phyloP scores from a whole-genome alignment of 1,140 invertebrate genomes.

The Tetramorium simillimum region DNA sequence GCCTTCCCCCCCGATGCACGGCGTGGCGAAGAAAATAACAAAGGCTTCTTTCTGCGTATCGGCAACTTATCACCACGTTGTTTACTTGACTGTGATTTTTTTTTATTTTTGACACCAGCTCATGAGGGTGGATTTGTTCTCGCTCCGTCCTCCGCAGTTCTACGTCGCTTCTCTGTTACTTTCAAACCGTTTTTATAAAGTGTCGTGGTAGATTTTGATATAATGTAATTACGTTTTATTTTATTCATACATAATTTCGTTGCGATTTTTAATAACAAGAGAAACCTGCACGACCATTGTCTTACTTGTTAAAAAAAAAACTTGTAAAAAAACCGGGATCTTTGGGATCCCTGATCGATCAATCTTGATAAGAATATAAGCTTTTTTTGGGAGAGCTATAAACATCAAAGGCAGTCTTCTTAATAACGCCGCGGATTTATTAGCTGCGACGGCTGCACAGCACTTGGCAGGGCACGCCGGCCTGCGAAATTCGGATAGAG shows the following conservation, averaged over 20 bases:
- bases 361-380: slow-evolving; percentile 5
- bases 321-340: neutral
- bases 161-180: neutral
- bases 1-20: slow-evolving; percentile 54
- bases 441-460: slow-evolving; percentile 65
- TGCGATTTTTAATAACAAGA: neutral
- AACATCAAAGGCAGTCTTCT: neutral
- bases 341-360: neutral
- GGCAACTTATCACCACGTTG: slow-evolving; percentile 77
- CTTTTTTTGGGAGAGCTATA: neutral
- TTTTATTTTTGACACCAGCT: slow-evolving; percentile 2
- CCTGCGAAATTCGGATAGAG: slow-evolving; percentile 69
- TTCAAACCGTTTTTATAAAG: neutral
- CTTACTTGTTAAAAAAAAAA: too few relatives aligned
- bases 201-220: neutral
- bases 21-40: slow-evolving; percentile 77
- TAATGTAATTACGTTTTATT: neutral
- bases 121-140: slow-evolving; percentile 4
- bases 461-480: slow-evolving; percentile 73
- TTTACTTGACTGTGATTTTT: slow-evolving; percentile 72
- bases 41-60: slow-evolving; percentile 80
- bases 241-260: too few relatives aligned
- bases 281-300: neutral
- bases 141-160: slow-evolving; percentile 11
- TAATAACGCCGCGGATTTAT: slow-evolving; percentile 38